Base-by-base conservation (phyloP, 2,797 vertebrate species). In the Poeciliopsis gracilis region DNA sequence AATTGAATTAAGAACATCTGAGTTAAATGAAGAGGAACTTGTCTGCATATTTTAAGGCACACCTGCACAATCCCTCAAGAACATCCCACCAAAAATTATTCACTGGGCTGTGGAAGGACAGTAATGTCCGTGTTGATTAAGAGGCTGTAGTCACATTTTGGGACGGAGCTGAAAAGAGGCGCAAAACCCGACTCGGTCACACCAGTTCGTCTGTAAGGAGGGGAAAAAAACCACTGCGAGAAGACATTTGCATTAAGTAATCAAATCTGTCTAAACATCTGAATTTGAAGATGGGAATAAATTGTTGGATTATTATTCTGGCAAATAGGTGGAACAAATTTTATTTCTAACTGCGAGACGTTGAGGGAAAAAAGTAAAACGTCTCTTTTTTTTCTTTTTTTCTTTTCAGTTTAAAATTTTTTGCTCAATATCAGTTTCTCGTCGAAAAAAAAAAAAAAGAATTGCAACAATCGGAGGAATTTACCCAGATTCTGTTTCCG, bases 361-460 rank as follows among this genome's bases (percentile, higher is more conserved):
- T 10, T 33, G 13, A 30, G 10, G 12, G 18, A 36, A 30, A 59
- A 18, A 16, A 30, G 15, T 16, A 33, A 15, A 30, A 18, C 2
- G 3, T 20, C 33, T 38, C n/a, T n/a, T n/a, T 10, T 36, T 38
- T 38, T 20, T 16, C 8, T 61, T 18, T 63, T 15, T 33, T 63
- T 18, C 47, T 46, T 46, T 36, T 20, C 20, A 57, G 13, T 53
- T 73, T 49, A 16, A 51, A 36, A 51, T 51, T 15, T 49, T 51
- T 79, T n/a, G 59, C 45, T 78, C 51, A 79, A 82, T 87, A 84
- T 72, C 15, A 38, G n/a, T 30, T 73, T 87, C 78, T 73, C 72
- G 59, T 53, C 61, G 23, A 25, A 30, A 41, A 38, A 36, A 38
- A 38, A 38, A 38, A 86, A 38, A 36, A 38, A 38, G 5, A 38